A percentile compares a stretch with the other conserved stretches of the same genome.
These are phyloP conservation scores for Sturmia bella DNA, from an alignment of 2,888 invertebrate genomes.

Conservation along the genomic window DNA sequence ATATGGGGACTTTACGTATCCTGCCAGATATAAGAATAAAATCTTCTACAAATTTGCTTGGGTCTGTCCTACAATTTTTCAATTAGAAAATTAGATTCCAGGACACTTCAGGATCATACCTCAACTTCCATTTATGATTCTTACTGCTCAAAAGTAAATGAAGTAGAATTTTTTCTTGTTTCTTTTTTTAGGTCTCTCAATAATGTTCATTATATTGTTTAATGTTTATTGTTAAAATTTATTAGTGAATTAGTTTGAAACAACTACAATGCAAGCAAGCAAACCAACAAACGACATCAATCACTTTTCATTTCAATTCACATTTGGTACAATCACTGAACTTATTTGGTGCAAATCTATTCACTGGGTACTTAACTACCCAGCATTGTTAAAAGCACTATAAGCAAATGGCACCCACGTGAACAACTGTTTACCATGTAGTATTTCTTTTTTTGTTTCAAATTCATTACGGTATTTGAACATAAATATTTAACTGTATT, in stretches of 20 bases:
- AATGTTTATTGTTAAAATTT: conserved; percentile 62
- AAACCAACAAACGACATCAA: conserved; percentile 76
- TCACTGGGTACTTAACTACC: conserved; percentile 24
- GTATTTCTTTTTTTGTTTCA: neutral
- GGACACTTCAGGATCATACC: too few species aligned
- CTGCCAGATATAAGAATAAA: too few species aligned
- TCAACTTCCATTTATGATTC: neutral
- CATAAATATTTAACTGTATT: conserved; percentile 25
- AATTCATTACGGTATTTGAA: conserved; percentile 11
- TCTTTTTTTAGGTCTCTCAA: conserved; percentile 4
- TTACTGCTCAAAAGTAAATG: conserved; percentile 27
- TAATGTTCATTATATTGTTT: conserved; percentile 31
- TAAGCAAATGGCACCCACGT: conserved; percentile 28
- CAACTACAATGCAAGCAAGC: conserved; percentile 13
- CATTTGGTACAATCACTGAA: conserved; percentile 62
- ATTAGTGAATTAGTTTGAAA: conserved; percentile 74
- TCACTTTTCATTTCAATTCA: conserved; percentile 76
- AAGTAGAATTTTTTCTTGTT: conserved; percentile 28
- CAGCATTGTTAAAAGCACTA: neutral
- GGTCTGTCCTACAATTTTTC: too few species aligned
- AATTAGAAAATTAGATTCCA: too few species aligned
- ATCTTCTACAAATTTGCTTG: too few species aligned
- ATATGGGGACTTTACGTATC: too few species aligned
- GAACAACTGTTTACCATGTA: conserved; percentile 21
- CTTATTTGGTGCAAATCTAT: conserved; percentile 21